These are phyloP conservation scores for Pica pica DNA, from an alignment of 2,113 vertebrate species.

Conservation along the genomic window DNA sequence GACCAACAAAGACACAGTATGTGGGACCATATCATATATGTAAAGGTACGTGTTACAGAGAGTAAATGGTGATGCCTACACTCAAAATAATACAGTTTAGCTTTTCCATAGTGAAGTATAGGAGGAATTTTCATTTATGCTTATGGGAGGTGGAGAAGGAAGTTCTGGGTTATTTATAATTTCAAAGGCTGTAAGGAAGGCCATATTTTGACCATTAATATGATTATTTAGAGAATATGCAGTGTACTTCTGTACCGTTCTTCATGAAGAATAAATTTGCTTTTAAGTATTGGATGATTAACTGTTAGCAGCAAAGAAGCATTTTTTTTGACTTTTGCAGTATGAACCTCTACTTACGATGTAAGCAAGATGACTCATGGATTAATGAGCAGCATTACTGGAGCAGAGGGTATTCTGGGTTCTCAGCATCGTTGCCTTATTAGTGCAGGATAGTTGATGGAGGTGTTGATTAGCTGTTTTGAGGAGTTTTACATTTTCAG, in stretches of 20 bases:
- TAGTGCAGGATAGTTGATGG: background rate
- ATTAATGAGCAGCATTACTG: background rate
- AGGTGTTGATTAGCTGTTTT: background rate
- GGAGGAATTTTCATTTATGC: background rate
- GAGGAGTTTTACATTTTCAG: background rate
- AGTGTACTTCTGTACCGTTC: background rate
- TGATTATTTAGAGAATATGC: background rate
- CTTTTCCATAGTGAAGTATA: background rate
- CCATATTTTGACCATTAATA: background rate
- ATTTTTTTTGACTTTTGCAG: background rate
- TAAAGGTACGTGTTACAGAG: constrained; percentile 80
- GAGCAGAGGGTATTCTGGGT: background rate
- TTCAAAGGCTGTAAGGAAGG: background rate
- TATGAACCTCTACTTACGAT: background rate
- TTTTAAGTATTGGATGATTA: background rate
- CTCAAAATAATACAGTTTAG: background rate
- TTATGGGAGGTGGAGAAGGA: background rate
- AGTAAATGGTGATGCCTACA: background rate
- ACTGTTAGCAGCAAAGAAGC: background rate
- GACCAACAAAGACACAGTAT: constrained; percentile 95
- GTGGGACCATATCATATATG: constrained; percentile 98
- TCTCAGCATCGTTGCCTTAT: background rate
- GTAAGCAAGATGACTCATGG: background rate
- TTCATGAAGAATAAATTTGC: background rate
- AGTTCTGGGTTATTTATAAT: background rate